Evolutionary conservation across 2,113 vertebrate species (phyloP).

Genomic region (Albula glossodonta): DNA sequence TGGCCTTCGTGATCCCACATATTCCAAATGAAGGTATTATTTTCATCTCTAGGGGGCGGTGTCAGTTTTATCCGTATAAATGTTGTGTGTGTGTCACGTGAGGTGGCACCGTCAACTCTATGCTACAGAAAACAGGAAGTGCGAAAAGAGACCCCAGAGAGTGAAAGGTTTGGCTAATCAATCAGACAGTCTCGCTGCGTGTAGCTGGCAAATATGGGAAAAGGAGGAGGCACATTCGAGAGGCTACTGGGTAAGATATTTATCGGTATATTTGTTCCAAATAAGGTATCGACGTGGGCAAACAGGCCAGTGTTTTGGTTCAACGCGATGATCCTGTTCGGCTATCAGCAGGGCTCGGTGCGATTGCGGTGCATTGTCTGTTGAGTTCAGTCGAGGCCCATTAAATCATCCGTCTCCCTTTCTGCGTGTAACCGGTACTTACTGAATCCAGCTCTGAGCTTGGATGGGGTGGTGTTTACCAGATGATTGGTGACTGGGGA

Average conservation of each 20-base stretch:
- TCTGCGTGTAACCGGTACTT: background rate
- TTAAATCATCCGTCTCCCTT: background rate
- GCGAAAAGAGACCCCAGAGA: background rate
- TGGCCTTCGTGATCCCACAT: too few species aligned
- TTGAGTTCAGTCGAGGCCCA: background rate
- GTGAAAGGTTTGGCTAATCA: conserved; percentile 26
- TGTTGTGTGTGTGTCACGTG: background rate
- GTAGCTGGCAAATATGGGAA: conserved; percentile 74
- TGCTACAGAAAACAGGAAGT: background rate
- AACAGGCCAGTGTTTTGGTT: background rate
- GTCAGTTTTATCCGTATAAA: background rate
- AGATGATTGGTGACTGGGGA: too few species aligned
- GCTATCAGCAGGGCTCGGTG: background rate
- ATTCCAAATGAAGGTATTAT: background rate
- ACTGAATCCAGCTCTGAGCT: too few species aligned
- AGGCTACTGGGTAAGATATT: conserved; percentile 82
- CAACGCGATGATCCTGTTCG: background rate
- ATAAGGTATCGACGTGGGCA: background rate
- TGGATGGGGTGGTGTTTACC: too few species aligned
- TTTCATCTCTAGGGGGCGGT: background rate
- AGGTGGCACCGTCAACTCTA: background rate
- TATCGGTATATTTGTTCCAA: background rate
- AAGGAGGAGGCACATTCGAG: conserved; percentile 91
- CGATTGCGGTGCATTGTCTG: background rate
- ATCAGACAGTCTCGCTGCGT: conserved; percentile 10